Conservation (phyloP, 2,113 vertebrate species). For the Macquaria ambigua region DNA sequence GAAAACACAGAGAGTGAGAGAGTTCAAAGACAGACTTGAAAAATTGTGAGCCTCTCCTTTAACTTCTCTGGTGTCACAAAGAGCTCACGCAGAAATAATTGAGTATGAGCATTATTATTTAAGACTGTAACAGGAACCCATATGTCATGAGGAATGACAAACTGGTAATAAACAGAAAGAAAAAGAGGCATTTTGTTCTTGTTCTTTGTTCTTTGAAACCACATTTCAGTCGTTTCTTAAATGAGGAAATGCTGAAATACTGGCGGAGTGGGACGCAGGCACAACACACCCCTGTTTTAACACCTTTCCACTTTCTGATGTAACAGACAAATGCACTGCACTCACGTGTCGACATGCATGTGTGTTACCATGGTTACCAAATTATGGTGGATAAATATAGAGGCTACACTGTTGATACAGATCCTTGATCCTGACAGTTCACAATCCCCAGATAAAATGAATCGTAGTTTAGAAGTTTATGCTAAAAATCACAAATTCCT, state of each 20-base stretch:
- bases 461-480: neutral
- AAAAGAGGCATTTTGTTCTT: neutral
- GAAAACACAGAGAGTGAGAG: neutral
- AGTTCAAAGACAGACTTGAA: neutral
- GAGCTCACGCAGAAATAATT: neutral
- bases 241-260: neutral
- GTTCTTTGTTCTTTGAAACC: too few relatives aligned
- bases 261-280: too few relatives aligned
- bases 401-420: neutral
- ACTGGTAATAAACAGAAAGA: neutral
- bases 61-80: neutral
- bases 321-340: neutral
- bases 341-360: neutral
- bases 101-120: neutral
- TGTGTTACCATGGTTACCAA: conserved; percentile 16
- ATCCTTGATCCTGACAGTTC: neutral
- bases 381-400: neutral
- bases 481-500: neutral
- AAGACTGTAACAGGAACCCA: neutral
- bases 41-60: neutral
- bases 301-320: neutral
- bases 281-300: conserved; percentile 1
- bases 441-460: neutral
- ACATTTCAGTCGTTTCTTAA: neutral
- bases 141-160: neutral